A percentile compares a stretch with the other conserved stretches of the same genome.
Evolutionary conservation across 2,888 invertebrate genomes (phyloP).

Genomic region (Tipula unca): DNA sequence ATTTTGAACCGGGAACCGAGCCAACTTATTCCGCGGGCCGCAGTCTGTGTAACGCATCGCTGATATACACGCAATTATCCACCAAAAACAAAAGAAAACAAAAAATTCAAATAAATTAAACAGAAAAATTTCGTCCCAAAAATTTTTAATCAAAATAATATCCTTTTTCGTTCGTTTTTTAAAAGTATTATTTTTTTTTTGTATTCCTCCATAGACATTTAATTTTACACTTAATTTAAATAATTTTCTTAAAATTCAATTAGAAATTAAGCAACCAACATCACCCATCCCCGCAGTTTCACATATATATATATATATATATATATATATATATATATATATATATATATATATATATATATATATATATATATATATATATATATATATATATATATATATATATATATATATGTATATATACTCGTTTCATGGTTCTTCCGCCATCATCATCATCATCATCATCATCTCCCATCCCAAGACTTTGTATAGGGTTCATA

Average conservation of each 20-base stretch:
- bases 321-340: too few relatives aligned
- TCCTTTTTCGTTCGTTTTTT: not conserved
- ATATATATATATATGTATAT: too few relatives aligned
- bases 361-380: too few relatives aligned
- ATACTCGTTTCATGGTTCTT: not conserved
- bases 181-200: too few relatives aligned
- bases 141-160: not conserved
- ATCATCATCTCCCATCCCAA: not conserved
- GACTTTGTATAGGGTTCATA: not conserved
- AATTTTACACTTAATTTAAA: slow-evolving; percentile 8
- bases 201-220: slow-evolving; percentile 2
- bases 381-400: too few relatives aligned
- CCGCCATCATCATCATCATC: not conserved
- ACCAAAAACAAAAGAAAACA: not conserved
- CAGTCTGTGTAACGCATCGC: too few relatives aligned
- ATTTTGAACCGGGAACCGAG: too few relatives aligned
- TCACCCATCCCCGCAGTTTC: not conserved
- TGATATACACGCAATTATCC: not conserved
- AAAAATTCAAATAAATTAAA: not conserved
- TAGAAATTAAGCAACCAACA: slow-evolving; percentile 8
- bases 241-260: not conserved
- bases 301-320: not conserved
- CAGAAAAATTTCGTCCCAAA: slow-evolving; percentile 14
- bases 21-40: too few relatives aligned
- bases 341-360: too few relatives aligned